Evolutionary conservation across 2,888 invertebrate species (phyloP).

Genomic region (Panzeria rudis): DNA sequence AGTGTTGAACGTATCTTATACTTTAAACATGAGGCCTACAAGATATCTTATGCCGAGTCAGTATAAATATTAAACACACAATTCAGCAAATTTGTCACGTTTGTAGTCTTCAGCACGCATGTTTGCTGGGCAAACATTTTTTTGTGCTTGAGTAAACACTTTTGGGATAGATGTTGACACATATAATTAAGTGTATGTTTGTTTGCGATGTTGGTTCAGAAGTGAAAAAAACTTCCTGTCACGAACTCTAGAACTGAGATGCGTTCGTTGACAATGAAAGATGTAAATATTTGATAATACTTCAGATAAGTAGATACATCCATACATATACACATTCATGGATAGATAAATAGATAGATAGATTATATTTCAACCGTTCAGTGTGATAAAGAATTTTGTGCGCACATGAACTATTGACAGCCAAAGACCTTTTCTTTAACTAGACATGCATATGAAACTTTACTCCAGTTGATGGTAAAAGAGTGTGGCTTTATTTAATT

Average conservation of each 20-base stretch:
- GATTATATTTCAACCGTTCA: conserved; percentile 22
- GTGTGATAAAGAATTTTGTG: conserved; percentile 9
- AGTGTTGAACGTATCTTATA: too few relatives aligned
- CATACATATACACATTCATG: background rate
- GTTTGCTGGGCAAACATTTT: too few relatives aligned
- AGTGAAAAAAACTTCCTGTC: conserved; percentile 50
- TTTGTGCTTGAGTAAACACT: conserved; percentile 43
- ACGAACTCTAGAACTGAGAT: conserved; percentile 44
- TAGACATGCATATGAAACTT: background rate
- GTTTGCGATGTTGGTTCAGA: conserved; percentile 16
- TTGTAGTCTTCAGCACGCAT: too few relatives aligned
- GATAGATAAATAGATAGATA: background rate
- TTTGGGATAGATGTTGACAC: conserved; percentile 44
- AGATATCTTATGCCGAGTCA: too few relatives aligned
- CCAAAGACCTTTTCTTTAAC: background rate
- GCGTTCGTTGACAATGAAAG: conserved; percentile 50
- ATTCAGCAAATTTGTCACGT: too few relatives aligned
- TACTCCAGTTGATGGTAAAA: background rate
- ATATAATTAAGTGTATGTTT: conserved; percentile 49
- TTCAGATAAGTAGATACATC: conserved; percentile 3
- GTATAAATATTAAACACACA: too few relatives aligned
- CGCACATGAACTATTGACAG: conserved; percentile 23
- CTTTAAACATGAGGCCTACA: too few relatives aligned
- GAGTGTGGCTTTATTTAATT: background rate
- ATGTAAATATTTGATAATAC: conserved; percentile 53